Evolutionary conservation across 1,140 invertebrate species (phyloP).

Genomic region (Chrysopa pallens): DNA sequence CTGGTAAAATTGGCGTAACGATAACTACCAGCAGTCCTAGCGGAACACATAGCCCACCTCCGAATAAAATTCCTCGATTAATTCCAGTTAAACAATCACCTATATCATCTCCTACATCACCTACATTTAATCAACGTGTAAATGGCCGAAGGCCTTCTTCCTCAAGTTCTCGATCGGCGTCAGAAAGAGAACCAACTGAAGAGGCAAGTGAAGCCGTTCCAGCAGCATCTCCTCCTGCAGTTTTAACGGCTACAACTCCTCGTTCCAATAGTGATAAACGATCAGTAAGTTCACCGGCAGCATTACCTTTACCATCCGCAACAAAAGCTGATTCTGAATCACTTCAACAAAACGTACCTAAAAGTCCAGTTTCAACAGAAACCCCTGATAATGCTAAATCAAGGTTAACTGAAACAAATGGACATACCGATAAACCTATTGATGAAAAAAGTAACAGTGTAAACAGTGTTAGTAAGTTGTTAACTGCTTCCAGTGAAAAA

Average conservation of each 20-base stretch:
- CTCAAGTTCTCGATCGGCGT: slow-evolving; percentile 24
- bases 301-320: slow-evolving; percentile 19
- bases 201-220: slow-evolving; percentile 12
- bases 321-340: slow-evolving; percentile 19
- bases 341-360: slow-evolving; percentile 16
- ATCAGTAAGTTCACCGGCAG: slow-evolving; percentile 15
- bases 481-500: slow-evolving; percentile 7
- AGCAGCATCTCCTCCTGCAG: slow-evolving; percentile 27
- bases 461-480: background rate
- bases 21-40: slow-evolving; percentile 55
- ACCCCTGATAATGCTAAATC: background rate
- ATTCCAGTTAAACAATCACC: slow-evolving; percentile 4
- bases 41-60: slow-evolving; percentile 29
- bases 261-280: slow-evolving; percentile 23
- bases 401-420: background rate
- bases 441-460: background rate
- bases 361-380: background rate
- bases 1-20: slow-evolving; percentile 75
- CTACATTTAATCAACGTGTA: slow-evolving; percentile 15
- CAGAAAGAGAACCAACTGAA: slow-evolving; percentile 12
- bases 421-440: background rate
- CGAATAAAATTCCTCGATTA: slow-evolving; percentile 29
- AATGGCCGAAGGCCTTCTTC: slow-evolving; percentile 25
- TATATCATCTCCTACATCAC: background rate
- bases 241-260: slow-evolving; percentile 29